These are phyloP conservation scores for Empidonax alnorum DNA, from an alignment of 2,113 vertebrate genomes.

Conservation along the genomic window DNA sequence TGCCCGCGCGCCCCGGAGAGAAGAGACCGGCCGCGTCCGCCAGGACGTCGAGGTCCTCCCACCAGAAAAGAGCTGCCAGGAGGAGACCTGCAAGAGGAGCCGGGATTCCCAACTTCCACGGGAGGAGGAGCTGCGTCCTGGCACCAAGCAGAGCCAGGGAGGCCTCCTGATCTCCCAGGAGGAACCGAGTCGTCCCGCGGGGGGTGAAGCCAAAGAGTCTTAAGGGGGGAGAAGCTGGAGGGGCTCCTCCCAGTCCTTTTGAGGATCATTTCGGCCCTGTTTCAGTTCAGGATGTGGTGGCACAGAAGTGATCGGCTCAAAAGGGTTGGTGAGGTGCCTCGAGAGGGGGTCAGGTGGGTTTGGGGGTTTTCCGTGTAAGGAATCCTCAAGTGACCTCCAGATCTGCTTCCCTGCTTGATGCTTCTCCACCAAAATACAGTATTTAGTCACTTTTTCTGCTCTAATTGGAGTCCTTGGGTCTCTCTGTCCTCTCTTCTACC, in stretches of 20 bases:
- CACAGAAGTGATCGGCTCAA: background rate
- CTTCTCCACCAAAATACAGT: background rate
- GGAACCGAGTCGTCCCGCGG: fast-evolving
- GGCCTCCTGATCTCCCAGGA: fast-evolving
- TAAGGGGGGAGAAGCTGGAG: background rate
- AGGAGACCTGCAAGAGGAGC: background rate
- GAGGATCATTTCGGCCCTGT: background rate
- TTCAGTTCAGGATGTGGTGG: background rate
- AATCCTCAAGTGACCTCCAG: background rate
- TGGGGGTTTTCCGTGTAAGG: background rate
- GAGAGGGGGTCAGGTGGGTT: too few relatives aligned
- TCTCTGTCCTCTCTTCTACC: background rate
- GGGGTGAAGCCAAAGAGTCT: background rate
- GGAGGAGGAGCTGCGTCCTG: background rate
- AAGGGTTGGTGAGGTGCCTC: background rate
- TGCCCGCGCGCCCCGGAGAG: background rate
- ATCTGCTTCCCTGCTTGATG: background rate
- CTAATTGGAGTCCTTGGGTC: background rate
- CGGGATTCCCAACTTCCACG: background rate
- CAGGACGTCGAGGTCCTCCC: background rate
- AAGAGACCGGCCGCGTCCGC: fast-evolving
- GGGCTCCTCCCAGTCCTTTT: background rate
- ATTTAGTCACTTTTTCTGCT: background rate
- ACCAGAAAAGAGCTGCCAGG: fast-evolving
- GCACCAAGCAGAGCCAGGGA: background rate